These are phyloP conservation scores for Pseudobourletiella spinata DNA, from an alignment of 1,140 invertebrate species.

Conservation along the genomic window DNA sequence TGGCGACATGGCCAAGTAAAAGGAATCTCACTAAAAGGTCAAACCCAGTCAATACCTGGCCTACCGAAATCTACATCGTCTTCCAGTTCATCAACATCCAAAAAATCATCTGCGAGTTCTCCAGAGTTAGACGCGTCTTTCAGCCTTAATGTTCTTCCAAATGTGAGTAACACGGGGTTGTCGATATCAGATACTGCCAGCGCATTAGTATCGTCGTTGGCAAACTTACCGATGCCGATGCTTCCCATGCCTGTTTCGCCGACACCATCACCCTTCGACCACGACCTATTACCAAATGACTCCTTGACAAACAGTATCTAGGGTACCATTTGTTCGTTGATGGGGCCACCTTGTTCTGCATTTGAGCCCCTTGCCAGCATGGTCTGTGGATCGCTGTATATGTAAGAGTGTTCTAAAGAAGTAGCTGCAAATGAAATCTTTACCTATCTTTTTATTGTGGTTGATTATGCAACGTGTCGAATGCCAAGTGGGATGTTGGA, in stretches of 20 bases:
- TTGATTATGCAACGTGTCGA: no score
- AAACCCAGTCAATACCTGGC: not conserved
- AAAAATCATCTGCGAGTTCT: not conserved
- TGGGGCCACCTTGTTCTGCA: no score
- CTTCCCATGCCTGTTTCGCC: slow-evolving; percentile 2
- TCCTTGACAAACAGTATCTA: not conserved
- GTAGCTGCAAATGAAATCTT: no score
- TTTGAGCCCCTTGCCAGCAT: no score
- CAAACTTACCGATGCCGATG: slow-evolving; percentile 9
- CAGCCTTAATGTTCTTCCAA: not conserved
- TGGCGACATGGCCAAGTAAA: slow-evolving; percentile 15
- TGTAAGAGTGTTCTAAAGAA: no score
- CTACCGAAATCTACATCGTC: not conserved
- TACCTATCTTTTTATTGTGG: no score
- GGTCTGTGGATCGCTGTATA: no score
- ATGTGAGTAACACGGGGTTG: no score
- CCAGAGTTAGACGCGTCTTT: not conserved
- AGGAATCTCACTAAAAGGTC: slow-evolving; percentile 3
- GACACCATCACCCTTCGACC: not conserved
- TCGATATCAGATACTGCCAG: not conserved
- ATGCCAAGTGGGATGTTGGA: no score
- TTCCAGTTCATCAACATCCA: not conserved
- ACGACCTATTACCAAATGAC: not conserved
- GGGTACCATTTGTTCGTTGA: no score
- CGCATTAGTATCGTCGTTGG: not conserved